Percentiles rank a stretch among this genome's conserved stretches.
Evolutionary conservation across 2,888 invertebrate species (phyloP).

Genomic region (Caenorhabditis wallacei): DNA sequence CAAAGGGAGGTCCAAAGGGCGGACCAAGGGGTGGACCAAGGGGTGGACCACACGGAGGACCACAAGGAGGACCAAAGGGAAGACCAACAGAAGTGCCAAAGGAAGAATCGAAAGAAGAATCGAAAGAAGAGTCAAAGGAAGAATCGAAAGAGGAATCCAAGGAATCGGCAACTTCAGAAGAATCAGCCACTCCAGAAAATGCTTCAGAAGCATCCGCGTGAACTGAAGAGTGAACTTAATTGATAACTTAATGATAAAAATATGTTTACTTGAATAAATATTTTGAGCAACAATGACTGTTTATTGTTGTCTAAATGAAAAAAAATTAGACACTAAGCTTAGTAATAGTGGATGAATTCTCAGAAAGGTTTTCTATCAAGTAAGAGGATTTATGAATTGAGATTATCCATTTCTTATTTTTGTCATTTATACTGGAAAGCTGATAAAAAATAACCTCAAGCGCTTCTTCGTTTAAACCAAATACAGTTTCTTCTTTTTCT

Average conservation of each 20-base stretch:
- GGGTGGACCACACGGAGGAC: background rate
- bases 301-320: no score
- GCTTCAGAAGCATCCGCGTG: background rate
- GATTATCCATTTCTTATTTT: no score
- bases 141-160: background rate
- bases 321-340: no score
- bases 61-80: background rate
- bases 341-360: no score
- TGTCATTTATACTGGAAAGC: no score
- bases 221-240: background rate
- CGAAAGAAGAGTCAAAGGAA: background rate
- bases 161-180: background rate
- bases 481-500: no score
- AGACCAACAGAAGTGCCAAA: constrained; percentile 5
- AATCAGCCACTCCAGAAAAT: background rate
- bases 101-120: background rate
- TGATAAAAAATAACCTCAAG: no score
- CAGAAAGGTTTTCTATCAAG: no score
- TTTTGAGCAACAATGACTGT: no score
- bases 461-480: no score
- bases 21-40: constrained; percentile 21
- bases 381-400: no score
- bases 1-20: constrained; percentile 23
- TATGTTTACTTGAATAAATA: no score
- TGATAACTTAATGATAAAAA: background rate